Conservation (phyloP, 1,140 invertebrate species). For the Brachionus calyciflorus region DNA sequence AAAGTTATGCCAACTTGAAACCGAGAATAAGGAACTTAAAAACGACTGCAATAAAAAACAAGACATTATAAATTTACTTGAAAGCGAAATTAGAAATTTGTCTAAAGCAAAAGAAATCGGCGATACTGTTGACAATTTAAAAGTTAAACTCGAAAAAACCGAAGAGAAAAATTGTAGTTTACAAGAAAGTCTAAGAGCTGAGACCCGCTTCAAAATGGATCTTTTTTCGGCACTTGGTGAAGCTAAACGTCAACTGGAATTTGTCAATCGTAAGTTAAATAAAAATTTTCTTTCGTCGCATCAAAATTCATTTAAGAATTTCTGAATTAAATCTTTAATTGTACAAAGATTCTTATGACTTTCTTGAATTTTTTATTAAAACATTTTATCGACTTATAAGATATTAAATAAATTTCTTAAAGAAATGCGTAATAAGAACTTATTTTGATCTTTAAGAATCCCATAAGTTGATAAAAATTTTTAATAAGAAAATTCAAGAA, state of each 20-base stretch:
- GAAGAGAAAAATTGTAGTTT: constrained; percentile 82
- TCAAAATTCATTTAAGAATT: no score
- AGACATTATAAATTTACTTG: background rate
- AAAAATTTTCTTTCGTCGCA: no score
- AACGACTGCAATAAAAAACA: constrained; percentile 35
- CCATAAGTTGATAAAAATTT: no score
- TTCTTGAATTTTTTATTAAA: no score
- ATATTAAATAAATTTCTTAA: no score
- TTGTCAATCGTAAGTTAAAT: constrained; percentile 76
- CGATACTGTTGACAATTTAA: constrained; percentile 68
- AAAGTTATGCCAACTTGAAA: constrained; percentile 4
- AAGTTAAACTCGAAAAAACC: constrained; percentile 74
- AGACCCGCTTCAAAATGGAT: constrained; percentile 91
- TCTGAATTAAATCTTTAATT: no score
- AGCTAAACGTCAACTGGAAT: constrained; percentile 84
- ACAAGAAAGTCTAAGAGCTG: constrained; percentile 86
- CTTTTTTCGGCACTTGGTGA: constrained; percentile 91
- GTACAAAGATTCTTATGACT: no score
- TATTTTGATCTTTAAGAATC: no score
- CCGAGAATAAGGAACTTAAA: constrained; percentile 4
- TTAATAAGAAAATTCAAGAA: no score
- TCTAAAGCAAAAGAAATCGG: background rate
- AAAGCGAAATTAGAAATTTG: constrained; percentile 9
- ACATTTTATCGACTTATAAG: no score
- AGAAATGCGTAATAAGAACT: no score